A percentile compares a stretch with the other conserved stretches of the same genome.
These are phyloP conservation scores for Eupsilia transversa DNA, from an alignment of 2,888 invertebrate species.

Conservation along the genomic window DNA sequence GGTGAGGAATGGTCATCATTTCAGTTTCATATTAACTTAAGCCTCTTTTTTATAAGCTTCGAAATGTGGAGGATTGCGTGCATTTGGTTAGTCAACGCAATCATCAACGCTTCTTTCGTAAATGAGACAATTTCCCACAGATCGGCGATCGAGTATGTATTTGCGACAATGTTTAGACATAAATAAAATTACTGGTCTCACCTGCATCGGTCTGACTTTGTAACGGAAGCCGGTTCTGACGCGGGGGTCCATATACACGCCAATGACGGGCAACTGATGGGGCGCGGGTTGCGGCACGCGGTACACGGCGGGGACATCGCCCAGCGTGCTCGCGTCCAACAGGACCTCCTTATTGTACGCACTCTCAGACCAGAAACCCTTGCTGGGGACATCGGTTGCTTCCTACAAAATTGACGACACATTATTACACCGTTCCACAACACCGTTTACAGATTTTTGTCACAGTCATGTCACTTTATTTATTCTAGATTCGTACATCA, in stretches of 20 bases:
- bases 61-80: slow-evolving; percentile 87
- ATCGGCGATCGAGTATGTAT: slow-evolving; percentile 72
- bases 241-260: slow-evolving; percentile 93
- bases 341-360: slow-evolving; percentile 80
- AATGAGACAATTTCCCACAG: slow-evolving; percentile 80
- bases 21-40: slow-evolving; percentile 19
- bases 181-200: slow-evolving; percentile 83
- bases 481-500: slow-evolving; percentile 37
- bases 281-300: slow-evolving; percentile 90
- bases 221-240: slow-evolving; percentile 94
- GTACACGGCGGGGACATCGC: slow-evolving; percentile 92
- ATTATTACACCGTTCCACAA: slow-evolving; percentile 25
- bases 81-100: slow-evolving; percentile 75
- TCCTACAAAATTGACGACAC: slow-evolving; percentile 76
- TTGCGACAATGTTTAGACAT: slow-evolving; percentile 69
- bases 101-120: slow-evolving; percentile 82
- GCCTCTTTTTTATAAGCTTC: slow-evolving; percentile 21
- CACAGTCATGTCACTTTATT: slow-evolving; percentile 16
- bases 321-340: slow-evolving; percentile 91
- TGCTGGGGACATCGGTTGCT: slow-evolving; percentile 76
- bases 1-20: slow-evolving; percentile 77
- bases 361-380: slow-evolving; percentile 79
- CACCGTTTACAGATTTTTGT: background rate
- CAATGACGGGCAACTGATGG: slow-evolving; percentile 93
- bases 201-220: slow-evolving; percentile 92